phyloP scores from a whole-genome alignment of 2,888 invertebrate species.

The Atherix ibis region DNA sequence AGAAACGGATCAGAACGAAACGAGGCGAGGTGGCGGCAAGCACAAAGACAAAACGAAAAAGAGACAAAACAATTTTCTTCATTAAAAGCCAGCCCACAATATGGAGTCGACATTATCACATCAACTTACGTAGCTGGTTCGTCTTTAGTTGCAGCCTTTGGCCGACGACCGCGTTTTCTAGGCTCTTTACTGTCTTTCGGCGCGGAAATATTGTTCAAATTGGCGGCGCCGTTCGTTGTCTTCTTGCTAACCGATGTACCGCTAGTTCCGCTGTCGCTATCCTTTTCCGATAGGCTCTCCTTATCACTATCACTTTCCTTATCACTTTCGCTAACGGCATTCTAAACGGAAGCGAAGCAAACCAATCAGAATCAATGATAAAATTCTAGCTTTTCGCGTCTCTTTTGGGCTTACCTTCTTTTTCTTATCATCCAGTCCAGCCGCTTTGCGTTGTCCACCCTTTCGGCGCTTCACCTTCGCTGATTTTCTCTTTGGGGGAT shows the following conservation, averaged over 20 bases:
- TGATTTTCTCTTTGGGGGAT: slow-evolving; percentile 48
- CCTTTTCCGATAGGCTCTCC: slow-evolving; percentile 47
- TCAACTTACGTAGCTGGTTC: slow-evolving; percentile 21
- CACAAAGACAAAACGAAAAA: not conserved
- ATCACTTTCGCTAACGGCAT: slow-evolving; percentile 42
- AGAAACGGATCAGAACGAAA: not conserved
- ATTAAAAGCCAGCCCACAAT: slow-evolving; percentile 13
- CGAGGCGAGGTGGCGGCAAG: not conserved
- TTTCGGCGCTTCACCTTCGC: slow-evolving; percentile 50
- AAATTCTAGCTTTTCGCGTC: not conserved
- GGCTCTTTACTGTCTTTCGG: slow-evolving; percentile 32
- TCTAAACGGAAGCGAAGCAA: slow-evolving; percentile 5
- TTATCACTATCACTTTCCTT: slow-evolving; percentile 55
- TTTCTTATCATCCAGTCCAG: slow-evolving; percentile 40
- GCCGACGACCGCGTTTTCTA: slow-evolving; percentile 45
- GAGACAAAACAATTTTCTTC: not conserved
- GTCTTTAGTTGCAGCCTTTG: slow-evolving; percentile 44
- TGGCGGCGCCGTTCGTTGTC: slow-evolving; percentile 5
- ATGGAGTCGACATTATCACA: no score
- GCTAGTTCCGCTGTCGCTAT: slow-evolving; percentile 47
- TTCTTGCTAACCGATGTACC: slow-evolving; percentile 22
- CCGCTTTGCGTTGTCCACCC: slow-evolving; percentile 39
- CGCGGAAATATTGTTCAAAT: not conserved
- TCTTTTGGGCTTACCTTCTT: slow-evolving; percentile 19
- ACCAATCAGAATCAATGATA: not conserved